A percentile compares a stretch with the other conserved stretches of the same genome.
These are phyloP conservation scores for Erithacus rubecula DNA, from an alignment of 2,797 vertebrate species.

Conservation along the genomic window DNA sequence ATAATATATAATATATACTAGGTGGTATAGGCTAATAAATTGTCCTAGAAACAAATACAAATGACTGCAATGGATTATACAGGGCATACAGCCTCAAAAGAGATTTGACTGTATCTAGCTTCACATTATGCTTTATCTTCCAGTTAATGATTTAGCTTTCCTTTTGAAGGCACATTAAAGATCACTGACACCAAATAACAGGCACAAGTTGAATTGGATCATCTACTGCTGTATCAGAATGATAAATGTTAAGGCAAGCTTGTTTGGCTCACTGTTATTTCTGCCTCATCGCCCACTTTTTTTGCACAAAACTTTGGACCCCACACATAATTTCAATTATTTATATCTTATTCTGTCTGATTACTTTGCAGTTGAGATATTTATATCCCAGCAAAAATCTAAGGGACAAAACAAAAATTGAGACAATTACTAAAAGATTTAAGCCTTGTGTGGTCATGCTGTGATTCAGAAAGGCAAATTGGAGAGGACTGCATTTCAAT, in stretches of 20 bases:
- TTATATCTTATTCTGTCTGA: background rate
- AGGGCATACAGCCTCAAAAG: background rate
- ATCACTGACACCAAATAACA: background rate
- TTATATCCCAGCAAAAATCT: background rate
- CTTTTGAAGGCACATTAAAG: conserved; percentile 9
- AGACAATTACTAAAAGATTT: background rate
- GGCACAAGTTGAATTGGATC: background rate
- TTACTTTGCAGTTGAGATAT: background rate
- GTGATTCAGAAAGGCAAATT: background rate
- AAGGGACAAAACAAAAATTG: background rate
- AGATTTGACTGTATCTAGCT: background rate
- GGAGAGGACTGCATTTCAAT: background rate
- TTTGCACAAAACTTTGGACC: background rate
- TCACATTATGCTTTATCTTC: background rate
- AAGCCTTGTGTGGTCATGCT: background rate
- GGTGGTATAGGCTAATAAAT: background rate
- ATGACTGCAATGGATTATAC: background rate
- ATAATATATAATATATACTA: background rate
- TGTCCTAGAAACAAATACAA: background rate
- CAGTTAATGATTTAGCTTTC: conserved; percentile 24
- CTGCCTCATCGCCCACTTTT: background rate
- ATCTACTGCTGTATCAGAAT: background rate
- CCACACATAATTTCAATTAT: background rate
- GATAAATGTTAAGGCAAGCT: background rate
- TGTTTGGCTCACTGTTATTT: background rate